These are phyloP conservation scores for Hofmannophila pseudospretella DNA, from an alignment of 2,888 invertebrate species.

Conservation along the genomic window DNA sequence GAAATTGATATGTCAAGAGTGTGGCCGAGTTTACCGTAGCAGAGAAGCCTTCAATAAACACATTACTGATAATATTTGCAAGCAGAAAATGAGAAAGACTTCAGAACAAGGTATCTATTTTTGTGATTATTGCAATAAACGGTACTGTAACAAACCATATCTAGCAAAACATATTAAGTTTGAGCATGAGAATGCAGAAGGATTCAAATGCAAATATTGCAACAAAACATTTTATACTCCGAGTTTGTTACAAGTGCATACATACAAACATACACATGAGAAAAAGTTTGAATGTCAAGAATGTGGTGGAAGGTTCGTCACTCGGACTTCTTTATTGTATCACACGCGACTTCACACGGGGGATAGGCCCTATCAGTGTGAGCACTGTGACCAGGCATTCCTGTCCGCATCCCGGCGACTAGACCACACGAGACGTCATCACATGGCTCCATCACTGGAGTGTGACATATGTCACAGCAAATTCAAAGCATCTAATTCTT, in stretches of 20 bases:
- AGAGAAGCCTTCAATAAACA: slow-evolving; percentile 27
- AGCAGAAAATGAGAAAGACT: slow-evolving; percentile 15
- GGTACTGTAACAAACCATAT: slow-evolving; percentile 26
- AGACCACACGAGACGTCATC: slow-evolving; percentile 30
- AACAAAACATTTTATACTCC: slow-evolving; percentile 29
- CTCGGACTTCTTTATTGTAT: slow-evolving; percentile 30
- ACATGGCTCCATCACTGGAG: slow-evolving; percentile 20
- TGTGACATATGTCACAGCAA: slow-evolving; percentile 33
- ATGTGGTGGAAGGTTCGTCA: slow-evolving; percentile 32
- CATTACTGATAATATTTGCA: slow-evolving; percentile 22
- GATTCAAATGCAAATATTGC: slow-evolving; percentile 32
- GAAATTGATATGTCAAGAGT: slow-evolving; percentile 25
- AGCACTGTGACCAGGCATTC: slow-evolving; percentile 29
- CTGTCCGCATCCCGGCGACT: slow-evolving; percentile 32
- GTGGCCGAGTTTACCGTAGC: slow-evolving; percentile 31
- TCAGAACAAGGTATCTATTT: slow-evolving; percentile 19
- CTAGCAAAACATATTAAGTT: slow-evolving; percentile 30
- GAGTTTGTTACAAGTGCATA: slow-evolving; percentile 31
- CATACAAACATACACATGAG: slow-evolving; percentile 36
- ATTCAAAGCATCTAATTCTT: slow-evolving; percentile 22
- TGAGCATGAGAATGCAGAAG: slow-evolving; percentile 29
- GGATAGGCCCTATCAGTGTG: slow-evolving; percentile 36
- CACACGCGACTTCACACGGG: slow-evolving; percentile 40
- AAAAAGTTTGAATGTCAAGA: slow-evolving; percentile 32
- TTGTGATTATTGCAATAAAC: slow-evolving; percentile 34